phyloP scores from a whole-genome alignment of 1,140 invertebrate species.

The Protaetia brevitarsis region DNA sequence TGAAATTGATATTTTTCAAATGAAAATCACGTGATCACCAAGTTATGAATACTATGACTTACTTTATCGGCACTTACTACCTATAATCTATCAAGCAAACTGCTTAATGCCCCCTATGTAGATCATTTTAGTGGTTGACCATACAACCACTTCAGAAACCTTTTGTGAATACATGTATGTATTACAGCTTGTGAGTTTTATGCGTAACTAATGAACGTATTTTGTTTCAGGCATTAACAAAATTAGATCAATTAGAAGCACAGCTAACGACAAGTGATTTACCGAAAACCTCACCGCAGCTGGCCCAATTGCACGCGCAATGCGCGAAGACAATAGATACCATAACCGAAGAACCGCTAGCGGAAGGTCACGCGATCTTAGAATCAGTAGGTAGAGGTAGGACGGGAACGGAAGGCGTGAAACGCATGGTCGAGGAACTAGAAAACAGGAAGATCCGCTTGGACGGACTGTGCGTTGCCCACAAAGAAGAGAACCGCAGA shows the following conservation, averaged over 20 bases:
- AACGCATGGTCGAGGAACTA: slow-evolving; percentile 66
- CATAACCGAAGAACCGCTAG: slow-evolving; percentile 61
- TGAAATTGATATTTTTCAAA: no score
- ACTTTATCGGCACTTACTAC: no score
- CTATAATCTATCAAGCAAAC: no score
- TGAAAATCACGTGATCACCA: no score
- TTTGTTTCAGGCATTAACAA: slow-evolving; percentile 61
- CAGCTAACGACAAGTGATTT: slow-evolving; percentile 67
- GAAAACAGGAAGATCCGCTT: slow-evolving; percentile 70
- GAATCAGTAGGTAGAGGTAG: slow-evolving; percentile 64
- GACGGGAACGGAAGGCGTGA: slow-evolving; percentile 67
- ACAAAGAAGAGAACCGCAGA: slow-evolving; percentile 69
- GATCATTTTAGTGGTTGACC: no score
- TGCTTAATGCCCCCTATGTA: no score
- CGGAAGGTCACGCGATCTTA: slow-evolving; percentile 70
- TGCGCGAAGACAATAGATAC: slow-evolving; percentile 63
- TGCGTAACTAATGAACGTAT: neutral
- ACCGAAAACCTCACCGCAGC: slow-evolving; percentile 59
- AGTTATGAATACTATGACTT: no score
- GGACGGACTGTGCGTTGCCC: slow-evolving; percentile 64
- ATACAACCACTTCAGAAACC: no score
- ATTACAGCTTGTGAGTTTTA: no score
- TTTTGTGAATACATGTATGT: no score
- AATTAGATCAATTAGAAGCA: slow-evolving; percentile 74
- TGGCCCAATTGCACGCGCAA: slow-evolving; percentile 65